Evolutionary conservation across 64 coral and sea anemone genomes (phyloP), one percentile per base, ranked within the genome.

Genomic region (Acropora tenuis): DNA sequence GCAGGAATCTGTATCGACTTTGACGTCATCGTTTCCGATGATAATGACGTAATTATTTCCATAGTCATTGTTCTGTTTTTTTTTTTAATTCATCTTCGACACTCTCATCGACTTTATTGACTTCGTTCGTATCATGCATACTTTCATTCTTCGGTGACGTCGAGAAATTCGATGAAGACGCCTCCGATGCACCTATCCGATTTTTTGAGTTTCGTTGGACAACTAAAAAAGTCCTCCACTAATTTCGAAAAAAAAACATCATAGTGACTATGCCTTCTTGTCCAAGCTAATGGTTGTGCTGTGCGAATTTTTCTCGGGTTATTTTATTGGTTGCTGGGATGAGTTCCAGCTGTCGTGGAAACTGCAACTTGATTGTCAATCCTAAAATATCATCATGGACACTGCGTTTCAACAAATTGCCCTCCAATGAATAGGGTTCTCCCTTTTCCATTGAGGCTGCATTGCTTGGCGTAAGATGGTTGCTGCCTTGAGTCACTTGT

Each of bases 11-110:
- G 61, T 85, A 45, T 85, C 82, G 12, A 17, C 12, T 72, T 85
- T 85, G 12, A 43, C 82, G n/a, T 72, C 82, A 49, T 69, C 17
- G 18, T 85, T 85, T 18, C 72, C 82, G n/a, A 85, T 72, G 42
- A 85, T 47, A 1, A 65, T 85, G 63, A 85, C 66, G 42, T 85
- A 85, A 49, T 30, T 71, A 47, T 85, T 85, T 8, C 79, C 57
- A 57, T 59, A 60, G 10, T n/a, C 63, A 16, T 85, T 85, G 66
- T 72, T 45, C 47, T 72, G 63, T 9, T 72, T 30, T 30, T 72
- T 30, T 30, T 30, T 30, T 30, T 30, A 30, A 30, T 30, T 30
- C 30, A 30, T 30, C 30, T 30, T 30, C 30, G 30, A 30, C 30
- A 30, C 30, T 30, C 30, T 30, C 30, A 30, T 30, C 30, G 30